Conservation (phyloP, 1,140 invertebrate species). For the Hyposmocoma kahamanoa region DNA sequence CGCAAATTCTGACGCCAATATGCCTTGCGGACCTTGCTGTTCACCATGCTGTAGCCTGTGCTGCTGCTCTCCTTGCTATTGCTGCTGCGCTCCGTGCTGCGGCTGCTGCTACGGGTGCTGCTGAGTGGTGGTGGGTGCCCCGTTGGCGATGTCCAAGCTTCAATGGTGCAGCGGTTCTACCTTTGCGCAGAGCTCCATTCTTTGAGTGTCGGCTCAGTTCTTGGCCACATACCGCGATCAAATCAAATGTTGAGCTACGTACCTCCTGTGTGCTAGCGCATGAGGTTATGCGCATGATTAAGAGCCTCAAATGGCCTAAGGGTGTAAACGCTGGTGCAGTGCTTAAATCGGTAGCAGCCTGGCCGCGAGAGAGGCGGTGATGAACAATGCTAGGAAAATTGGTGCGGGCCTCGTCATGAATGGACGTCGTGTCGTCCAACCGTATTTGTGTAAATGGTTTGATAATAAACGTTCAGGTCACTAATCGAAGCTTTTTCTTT, state of each 20-base stretch:
- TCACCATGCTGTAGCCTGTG: slow-evolving; percentile 27
- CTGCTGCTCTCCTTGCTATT: slow-evolving; percentile 28
- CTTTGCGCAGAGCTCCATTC: too few relatives aligned
- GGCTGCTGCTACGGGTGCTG: slow-evolving; percentile 28
- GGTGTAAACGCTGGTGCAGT: too few relatives aligned
- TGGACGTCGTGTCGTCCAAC: neutral
- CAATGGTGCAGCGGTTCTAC: neutral
- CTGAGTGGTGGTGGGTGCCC: neutral
- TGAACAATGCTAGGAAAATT: too few relatives aligned
- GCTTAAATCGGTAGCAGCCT: too few relatives aligned
- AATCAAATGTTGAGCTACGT: too few relatives aligned
- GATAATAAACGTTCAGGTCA: slow-evolving; percentile 25
- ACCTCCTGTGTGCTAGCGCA: too few relatives aligned
- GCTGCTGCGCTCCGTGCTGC: slow-evolving; percentile 32
- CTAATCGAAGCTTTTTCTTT: slow-evolving; percentile 7
- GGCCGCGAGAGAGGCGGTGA: too few relatives aligned
- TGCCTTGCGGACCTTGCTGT: slow-evolving; percentile 39
- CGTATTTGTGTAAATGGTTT: neutral
- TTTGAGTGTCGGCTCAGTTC: neutral
- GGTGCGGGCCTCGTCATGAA: neutral
- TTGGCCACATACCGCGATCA: too few relatives aligned
- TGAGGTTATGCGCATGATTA: too few relatives aligned
- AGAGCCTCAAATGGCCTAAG: too few relatives aligned
- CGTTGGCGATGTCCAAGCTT: neutral
- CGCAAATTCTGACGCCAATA: slow-evolving; percentile 24